Evolutionary conservation across 2,888 invertebrate genomes (phyloP), one percentile per base, ranked within the genome.

Genomic region (Sycophila texana): DNA sequence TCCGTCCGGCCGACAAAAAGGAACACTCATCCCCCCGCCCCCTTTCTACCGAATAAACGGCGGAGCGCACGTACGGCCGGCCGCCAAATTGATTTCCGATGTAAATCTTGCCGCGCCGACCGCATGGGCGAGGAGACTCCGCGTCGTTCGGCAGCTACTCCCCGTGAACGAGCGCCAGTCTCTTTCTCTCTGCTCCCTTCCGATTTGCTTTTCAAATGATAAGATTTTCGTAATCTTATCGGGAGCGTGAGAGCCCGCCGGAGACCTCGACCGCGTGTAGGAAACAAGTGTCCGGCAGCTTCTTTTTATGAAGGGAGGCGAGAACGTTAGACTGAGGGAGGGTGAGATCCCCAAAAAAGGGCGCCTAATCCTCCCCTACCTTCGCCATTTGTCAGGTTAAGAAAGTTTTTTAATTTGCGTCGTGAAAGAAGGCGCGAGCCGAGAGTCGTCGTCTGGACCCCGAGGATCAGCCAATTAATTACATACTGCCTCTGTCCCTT

Each of bases 151-250:
- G 39, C 39, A 39, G 5, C 39, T 4, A 39, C 39, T 39, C 39
- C 39, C 47, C 14, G 3, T 22, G 51, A 30, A 53, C 14, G 16
- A 51, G 49, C 26, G 66, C 49, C 14, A 22, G 47, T 58, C n/a
- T 63, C 63, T 47, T 57, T 39, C 39, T 18, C 39, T 39, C 39
- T 30, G 4, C 53, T 53, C 53, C 18, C 68, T 7, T 18, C 75
- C 67, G 77, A 81, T 77, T 81, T 81, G 70, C 81, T 78, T 77
- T 81, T 67, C 67, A 61, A 72, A 70, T 55, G 81, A 81, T 81
- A 81, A 78, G 78, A 79, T 81, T 81, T 75, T 79, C 70, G 76
- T 79, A 81, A 81, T 81, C 81, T 81, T 81, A 81, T 81, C 81
- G 70, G 26, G 22, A 20, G 20, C 57, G 39, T 39, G 39, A 39